Percentiles rank a stretch among this genome's conserved stretches.
phyloP scores from a whole-genome alignment of 2,113 vertebrate species.

The Labeo catla region DNA sequence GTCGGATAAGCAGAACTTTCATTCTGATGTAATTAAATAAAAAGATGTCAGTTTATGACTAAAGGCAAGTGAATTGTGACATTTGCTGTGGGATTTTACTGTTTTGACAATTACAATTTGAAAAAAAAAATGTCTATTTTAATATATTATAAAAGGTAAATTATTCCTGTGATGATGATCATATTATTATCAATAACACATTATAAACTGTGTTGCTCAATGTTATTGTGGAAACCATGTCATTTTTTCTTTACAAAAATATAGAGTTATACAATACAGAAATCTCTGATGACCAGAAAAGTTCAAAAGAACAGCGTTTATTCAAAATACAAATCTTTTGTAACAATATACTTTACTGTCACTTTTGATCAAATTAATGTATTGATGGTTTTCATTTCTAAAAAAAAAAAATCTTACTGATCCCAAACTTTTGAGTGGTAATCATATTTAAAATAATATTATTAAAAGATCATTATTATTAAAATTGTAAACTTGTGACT shows the following conservation, averaged over 20 bases:
- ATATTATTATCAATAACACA: too few species aligned
- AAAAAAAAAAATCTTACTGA: neutral
- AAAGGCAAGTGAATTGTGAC: slow-evolving; percentile 16
- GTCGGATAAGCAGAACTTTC: slow-evolving; percentile 53
- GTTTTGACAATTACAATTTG: neutral
- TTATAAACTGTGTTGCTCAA: neutral
- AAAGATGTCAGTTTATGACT: slow-evolving; percentile 51
- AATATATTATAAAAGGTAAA: neutral
- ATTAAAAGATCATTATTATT: too few species aligned
- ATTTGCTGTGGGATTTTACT: neutral
- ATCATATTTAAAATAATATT: too few species aligned
- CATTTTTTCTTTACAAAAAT: too few species aligned
- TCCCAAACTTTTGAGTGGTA: neutral
- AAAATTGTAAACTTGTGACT: neutral
- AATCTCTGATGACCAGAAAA: neutral
- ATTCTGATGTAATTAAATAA: slow-evolving; percentile 51
- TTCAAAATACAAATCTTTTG: neutral
- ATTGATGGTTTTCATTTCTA: neutral
- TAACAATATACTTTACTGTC: neutral
- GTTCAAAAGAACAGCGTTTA: neutral
- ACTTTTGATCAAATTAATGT: neutral
- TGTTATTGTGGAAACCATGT: neutral
- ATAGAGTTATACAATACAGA: neutral
- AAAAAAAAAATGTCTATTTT: neutral
- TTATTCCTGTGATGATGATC: too few species aligned